Evolutionary conservation across 2,888 invertebrate species (phyloP).

Genomic region (Lasioglossum vierecki): DNA sequence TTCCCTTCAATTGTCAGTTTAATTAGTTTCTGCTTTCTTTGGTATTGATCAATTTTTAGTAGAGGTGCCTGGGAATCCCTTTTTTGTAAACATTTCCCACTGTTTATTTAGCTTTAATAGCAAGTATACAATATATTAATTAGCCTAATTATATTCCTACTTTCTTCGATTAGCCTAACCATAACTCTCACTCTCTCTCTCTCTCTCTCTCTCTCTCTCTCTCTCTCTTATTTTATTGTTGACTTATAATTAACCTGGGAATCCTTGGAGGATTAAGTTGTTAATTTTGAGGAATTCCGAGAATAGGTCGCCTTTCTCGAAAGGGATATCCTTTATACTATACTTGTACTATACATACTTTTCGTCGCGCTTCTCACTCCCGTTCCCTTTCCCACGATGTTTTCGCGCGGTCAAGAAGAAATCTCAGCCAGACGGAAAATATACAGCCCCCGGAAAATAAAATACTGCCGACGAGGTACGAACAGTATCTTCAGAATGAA

Average conservation of each 20-base stretch:
- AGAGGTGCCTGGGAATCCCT: background rate
- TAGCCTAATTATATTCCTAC: too few species aligned
- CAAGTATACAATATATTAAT: too few species aligned
- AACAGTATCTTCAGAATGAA: conserved; percentile 52
- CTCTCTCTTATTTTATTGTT: too few species aligned
- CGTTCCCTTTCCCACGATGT: conserved; percentile 35
- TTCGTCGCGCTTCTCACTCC: background rate
- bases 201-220: too few species aligned
- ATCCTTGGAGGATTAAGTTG: background rate
- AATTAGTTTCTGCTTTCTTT: background rate
- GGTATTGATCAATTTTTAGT: background rate
- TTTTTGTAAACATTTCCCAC: too few species aligned
- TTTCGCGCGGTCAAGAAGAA: conserved; percentile 51
- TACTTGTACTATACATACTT: conserved; percentile 16
- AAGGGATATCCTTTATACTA: conserved; percentile 29
- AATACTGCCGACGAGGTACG: conserved; percentile 55
- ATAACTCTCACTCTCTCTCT: too few species aligned
- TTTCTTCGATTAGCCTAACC: too few species aligned
- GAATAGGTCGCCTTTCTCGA: conserved; percentile 33
- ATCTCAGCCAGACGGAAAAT: conserved; percentile 61
- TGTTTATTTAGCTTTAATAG: too few species aligned
- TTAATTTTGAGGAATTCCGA: background rate
- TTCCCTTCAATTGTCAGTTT: background rate
- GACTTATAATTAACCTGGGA: too few species aligned
- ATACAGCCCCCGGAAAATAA: conserved; percentile 60